Base-by-base conservation (phyloP, 2,797 vertebrate genomes). In the Odontamblyopus lacepedii region DNA sequence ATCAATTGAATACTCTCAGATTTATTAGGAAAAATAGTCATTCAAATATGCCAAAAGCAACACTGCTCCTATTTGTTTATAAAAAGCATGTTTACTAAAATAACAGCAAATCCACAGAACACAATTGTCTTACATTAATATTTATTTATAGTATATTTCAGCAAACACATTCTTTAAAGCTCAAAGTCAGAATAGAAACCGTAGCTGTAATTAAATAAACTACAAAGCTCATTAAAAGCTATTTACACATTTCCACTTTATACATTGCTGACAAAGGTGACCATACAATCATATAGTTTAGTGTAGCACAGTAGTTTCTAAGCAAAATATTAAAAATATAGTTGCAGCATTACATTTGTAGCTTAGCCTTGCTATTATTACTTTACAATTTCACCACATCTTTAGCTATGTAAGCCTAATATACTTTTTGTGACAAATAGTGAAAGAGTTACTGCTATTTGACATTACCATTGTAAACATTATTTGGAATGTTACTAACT, bases 241-340 rank as follows among this genome's bases (percentile, higher is more conserved):
- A 90, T 92, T 86, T 89, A 90, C 74, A 38, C 69, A 48, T 72
- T 82, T 62, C 74, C 72, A 79, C 66, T 85, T 87, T 89, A 71
- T 84, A 87, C 85, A 89, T 53, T 72, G 63, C 80, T 75, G 78
- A 67, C 70, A 67, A 72, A 83, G 74, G 57, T 76, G 64, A 83
- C 75, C 26, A 71, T 61, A 73, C 16, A 59, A 23, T 78, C 27
- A 1, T 76, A 78, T 66, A 60, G 70, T 71, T 81, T 76, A 69
- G 53, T 55, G 8, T 80, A 72, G 89, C 85, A 91, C 85, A 85
- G 85, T 77, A 91, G 82, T 59, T 63, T 83, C 27, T 78, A 84
- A 83, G 89, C 88, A 84, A 86, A 84, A 78, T 85, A 82, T 86
- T 78, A 77, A 73, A 81, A 88, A 88, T 82, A 87, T 82, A 85